Evolutionary conservation across 2,888 invertebrate genomes (phyloP).

Genomic region (Dioctria linearis): DNA sequence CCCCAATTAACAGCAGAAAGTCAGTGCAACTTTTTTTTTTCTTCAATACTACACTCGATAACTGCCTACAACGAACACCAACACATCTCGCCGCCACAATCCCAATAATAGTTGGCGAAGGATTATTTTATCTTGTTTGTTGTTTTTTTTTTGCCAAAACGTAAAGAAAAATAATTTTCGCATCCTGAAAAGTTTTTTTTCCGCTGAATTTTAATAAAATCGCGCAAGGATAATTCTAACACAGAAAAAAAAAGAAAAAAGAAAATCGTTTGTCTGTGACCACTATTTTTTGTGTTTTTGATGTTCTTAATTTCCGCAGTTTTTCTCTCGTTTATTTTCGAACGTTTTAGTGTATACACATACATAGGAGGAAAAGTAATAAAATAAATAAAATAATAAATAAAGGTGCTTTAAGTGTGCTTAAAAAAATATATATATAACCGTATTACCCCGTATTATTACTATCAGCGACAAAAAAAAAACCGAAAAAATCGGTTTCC

Average conservation of each 20-base stretch:
- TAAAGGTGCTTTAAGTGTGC: constrained; percentile 37
- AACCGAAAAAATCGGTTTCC: too few relatives aligned
- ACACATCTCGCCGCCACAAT: constrained; percentile 9
- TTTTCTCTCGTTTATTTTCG: constrained; percentile 1
- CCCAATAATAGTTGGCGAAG: too few relatives aligned
- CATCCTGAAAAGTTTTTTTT: too few relatives aligned
- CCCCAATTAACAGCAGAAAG: too few relatives aligned
- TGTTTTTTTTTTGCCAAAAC: too few relatives aligned
- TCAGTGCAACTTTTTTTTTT: not conserved
- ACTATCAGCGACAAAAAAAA: not conserved
- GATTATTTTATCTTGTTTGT: too few relatives aligned
- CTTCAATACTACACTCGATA: not conserved
- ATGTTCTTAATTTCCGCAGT: not conserved
- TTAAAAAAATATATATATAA: not conserved
- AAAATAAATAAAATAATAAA: not conserved
- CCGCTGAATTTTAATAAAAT: too few relatives aligned
- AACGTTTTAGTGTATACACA: not conserved
- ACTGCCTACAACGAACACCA: not conserved
- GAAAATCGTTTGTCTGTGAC: not conserved
- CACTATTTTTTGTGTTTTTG: not conserved
- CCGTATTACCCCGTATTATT: not conserved
- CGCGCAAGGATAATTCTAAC: not conserved
- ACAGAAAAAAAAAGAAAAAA: not conserved
- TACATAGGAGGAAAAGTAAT: not conserved
- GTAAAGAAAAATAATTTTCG: not conserved